These are phyloP conservation scores for Drosophila sordidula DNA, from an alignment of 2,888 invertebrate genomes.

Conservation along the genomic window DNA sequence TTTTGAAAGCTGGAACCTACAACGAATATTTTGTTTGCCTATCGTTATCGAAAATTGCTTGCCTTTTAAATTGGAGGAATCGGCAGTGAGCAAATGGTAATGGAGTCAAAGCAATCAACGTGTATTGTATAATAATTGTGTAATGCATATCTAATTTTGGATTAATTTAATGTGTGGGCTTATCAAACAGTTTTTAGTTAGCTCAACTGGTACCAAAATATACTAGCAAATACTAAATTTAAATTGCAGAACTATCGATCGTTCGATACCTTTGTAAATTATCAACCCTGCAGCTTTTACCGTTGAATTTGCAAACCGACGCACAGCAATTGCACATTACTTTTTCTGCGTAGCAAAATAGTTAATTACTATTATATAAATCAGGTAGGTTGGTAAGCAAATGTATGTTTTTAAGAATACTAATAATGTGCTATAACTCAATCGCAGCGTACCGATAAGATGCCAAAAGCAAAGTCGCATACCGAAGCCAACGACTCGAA, in stretches of 20 bases:
- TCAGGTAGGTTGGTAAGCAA: background rate
- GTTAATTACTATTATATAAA: background rate
- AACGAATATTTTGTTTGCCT: background rate
- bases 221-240: background rate
- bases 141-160: too few relatives aligned
- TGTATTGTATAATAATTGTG: too few relatives aligned
- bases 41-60: background rate
- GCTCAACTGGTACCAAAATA: background rate
- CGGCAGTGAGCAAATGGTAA: too few relatives aligned
- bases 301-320: background rate
- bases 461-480: slow-evolving; percentile 2
- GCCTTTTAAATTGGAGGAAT: background rate
- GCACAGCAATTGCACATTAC: background rate
- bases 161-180: too few relatives aligned
- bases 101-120: too few relatives aligned
- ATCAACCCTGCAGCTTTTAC: background rate
- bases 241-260: background rate
- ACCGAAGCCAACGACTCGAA: background rate
- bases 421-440: background rate
- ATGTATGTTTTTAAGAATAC: background rate
- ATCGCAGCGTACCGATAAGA: background rate
- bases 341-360: background rate
- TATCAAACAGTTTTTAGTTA: too few relatives aligned
- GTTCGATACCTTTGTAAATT: background rate
- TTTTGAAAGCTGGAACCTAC: background rate